Conservation (phyloP, 2,888 invertebrate genomes). For the Noctuana brunneofusca region DNA sequence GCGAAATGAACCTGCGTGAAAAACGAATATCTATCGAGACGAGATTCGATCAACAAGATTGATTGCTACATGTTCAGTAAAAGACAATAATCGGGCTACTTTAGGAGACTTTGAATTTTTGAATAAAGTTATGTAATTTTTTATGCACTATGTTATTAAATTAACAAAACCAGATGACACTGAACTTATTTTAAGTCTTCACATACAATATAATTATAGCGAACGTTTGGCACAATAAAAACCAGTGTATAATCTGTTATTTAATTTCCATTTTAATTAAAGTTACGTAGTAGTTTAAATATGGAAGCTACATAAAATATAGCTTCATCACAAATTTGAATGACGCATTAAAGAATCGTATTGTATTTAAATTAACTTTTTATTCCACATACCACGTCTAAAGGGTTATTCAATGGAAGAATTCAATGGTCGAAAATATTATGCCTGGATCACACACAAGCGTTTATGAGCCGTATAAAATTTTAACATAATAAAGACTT, state of each 20-base stretch:
- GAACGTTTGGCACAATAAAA: conserved; percentile 4
- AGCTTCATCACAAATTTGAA: conserved; percentile 13
- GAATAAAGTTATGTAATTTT: too few species aligned
- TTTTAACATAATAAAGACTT: too few species aligned
- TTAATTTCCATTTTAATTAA: conserved; percentile 23
- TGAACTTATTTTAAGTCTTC: not conserved
- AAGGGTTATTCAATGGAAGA: conserved; percentile 6
- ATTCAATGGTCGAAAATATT: not conserved
- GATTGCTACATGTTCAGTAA: too few species aligned
- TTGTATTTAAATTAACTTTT: conserved; percentile 52
- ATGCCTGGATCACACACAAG: not conserved
- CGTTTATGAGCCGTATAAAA: too few species aligned
- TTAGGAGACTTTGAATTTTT: too few species aligned
- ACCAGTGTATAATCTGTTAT: not conserved
- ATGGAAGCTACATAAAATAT: conserved; percentile 6
- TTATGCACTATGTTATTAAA: not conserved
- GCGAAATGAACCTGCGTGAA: conserved; percentile 25
- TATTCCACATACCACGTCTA: conserved; percentile 30
- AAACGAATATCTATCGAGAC: conserved; percentile 21
- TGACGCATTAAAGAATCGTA: conserved; percentile 44
- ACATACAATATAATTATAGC: not conserved
- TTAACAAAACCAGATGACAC: not conserved
- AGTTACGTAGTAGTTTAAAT: conserved; percentile 12
- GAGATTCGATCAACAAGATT: conserved; percentile 24
- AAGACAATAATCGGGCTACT: too few species aligned